These are phyloP conservation scores for Varanus komodoensis DNA, from an alignment of 2,113 vertebrate species.

Conservation along the genomic window DNA sequence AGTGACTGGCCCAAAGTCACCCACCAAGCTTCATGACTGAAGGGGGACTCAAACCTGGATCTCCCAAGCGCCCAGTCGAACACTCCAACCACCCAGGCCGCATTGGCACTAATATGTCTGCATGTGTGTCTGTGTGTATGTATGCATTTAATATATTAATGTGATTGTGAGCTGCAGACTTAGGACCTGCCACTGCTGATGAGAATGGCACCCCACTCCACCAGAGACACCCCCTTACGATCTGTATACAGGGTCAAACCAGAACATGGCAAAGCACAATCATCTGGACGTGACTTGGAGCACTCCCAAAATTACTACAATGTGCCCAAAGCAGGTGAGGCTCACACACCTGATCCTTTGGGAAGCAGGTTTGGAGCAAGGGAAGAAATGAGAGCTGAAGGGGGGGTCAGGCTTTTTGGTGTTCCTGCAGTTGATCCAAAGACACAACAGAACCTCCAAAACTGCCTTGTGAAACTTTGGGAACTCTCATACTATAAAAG, in stretches of 20 bases:
- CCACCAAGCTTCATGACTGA: too few relatives aligned
- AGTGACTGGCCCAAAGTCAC: too few relatives aligned
- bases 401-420: not conserved
- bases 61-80: too few relatives aligned
- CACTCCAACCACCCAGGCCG: too few relatives aligned
- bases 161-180: too few relatives aligned
- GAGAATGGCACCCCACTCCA: not conserved
- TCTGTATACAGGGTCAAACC: not conserved
- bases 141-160: not conserved
- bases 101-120: not conserved
- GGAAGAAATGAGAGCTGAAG: not conserved
- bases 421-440: not conserved
- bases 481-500: not conserved
- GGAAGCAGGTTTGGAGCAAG: not conserved
- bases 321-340: not conserved
- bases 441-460: not conserved
- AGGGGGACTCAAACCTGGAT: too few relatives aligned
- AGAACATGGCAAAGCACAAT: not conserved
- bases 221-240: not conserved
- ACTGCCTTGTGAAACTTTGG: not conserved
- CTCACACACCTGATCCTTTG: too few relatives aligned
- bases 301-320: not conserved
- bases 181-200: not conserved
- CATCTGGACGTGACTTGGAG: not conserved
- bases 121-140: not conserved